Percentiles rank a stretch among this genome's conserved stretches.
These are phyloP conservation scores for Cinclus cinclus DNA, from an alignment of 2,113 vertebrate species.

Conservation along the genomic window DNA sequence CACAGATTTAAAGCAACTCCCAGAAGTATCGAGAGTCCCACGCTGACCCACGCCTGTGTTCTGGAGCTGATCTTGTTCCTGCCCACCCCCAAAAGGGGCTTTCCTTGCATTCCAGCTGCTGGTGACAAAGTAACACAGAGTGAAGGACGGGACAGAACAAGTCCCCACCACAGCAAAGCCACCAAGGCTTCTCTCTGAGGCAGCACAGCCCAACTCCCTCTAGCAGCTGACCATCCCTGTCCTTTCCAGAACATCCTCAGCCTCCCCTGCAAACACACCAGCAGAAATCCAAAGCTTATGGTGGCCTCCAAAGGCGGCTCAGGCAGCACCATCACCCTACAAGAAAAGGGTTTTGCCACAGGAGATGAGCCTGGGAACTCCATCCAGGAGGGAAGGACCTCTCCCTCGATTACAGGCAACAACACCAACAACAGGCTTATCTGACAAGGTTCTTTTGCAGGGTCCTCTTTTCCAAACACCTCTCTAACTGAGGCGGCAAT, in stretches of 20 bases:
- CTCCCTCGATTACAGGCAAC: neutral
- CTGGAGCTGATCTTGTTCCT: neutral
- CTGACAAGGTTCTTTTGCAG: neutral
- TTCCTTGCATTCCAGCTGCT: neutral
- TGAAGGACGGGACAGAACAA: rapidly evolving
- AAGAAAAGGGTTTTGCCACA: neutral
- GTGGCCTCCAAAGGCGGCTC: neutral
- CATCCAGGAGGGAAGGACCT: neutral
- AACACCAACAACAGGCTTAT: neutral
- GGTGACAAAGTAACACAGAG: neutral
- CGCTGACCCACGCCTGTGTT: neutral
- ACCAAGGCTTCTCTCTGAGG: rapidly evolving
- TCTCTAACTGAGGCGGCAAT: neutral
- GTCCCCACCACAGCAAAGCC: neutral
- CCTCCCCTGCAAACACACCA: neutral
- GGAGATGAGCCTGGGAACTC: neutral
- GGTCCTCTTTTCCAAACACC: neutral
- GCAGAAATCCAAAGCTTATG: neutral
- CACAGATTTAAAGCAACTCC: neutral
- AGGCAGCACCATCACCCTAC: neutral
- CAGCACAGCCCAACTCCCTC: neutral
- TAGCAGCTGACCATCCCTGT: neutral
- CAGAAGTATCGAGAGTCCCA: neutral
- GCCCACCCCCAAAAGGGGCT: rapidly evolving
- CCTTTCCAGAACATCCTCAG: neutral